phyloP scores from a whole-genome alignment of 2,888 invertebrate species.

The Osmoderma eremita region DNA sequence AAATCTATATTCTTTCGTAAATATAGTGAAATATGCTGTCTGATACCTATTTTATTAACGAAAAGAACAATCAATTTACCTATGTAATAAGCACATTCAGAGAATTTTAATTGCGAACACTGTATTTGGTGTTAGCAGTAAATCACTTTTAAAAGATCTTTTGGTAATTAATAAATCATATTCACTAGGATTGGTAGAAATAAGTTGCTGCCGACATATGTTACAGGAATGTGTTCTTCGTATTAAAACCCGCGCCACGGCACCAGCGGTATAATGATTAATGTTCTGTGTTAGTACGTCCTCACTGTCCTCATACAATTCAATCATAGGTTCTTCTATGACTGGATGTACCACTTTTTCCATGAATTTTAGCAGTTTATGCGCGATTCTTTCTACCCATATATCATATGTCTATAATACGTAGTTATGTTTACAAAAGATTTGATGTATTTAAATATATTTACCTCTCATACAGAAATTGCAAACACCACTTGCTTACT shows the following conservation, averaged over 20 bases:
- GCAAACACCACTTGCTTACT: too few species aligned
- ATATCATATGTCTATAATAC: too few species aligned
- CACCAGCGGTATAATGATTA: not conserved
- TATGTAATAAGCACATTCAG: not conserved
- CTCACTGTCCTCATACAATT: not conserved
- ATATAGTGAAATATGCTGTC: not conserved
- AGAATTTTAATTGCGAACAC: not conserved
- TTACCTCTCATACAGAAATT: too few species aligned
- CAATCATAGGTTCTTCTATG: too few species aligned
- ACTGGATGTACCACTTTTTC: too few species aligned
- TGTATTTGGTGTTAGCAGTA: not conserved
- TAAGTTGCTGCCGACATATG: not conserved
- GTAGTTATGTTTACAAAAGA: too few species aligned
- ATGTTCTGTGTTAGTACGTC: not conserved
- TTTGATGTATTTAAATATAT: too few species aligned
- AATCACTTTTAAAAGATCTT: not conserved
- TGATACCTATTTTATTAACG: not conserved
- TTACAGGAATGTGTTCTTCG: not conserved
- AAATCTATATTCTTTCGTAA: not conserved
- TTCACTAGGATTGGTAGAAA: not conserved
- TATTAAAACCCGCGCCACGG: not conserved
- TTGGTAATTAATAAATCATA: not conserved
- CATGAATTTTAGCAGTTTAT: too few species aligned
- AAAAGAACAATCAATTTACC: not conserved
- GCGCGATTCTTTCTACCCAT: too few species aligned